phyloP scores from a whole-genome alignment of 2,888 invertebrate species.

The Furcula furcula region DNA sequence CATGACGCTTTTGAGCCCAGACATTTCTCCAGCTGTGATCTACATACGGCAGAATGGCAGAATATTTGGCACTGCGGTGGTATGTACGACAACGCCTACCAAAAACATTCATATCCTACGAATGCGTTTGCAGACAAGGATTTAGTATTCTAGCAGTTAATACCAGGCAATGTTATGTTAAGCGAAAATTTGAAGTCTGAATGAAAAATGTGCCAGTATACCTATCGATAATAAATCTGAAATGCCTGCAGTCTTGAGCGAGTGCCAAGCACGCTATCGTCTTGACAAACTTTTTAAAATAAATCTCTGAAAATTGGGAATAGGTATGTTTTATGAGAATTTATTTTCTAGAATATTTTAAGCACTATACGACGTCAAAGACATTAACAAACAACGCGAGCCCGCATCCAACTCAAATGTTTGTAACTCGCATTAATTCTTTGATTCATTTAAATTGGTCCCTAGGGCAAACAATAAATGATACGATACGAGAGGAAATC shows the following conservation, averaged over 20 bases:
- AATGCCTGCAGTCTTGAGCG: neutral
- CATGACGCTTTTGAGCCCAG: too few relatives aligned
- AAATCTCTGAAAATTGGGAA: neutral
- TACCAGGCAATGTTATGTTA: too few relatives aligned
- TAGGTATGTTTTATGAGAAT: neutral
- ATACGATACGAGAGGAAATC: constrained; percentile 18
- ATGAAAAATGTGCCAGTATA: neutral
- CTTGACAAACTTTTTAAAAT: neutral
- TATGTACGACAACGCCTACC: too few relatives aligned
- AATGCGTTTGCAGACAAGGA: too few relatives aligned
- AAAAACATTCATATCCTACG: too few relatives aligned
- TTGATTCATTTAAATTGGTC: neutral
- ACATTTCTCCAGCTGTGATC: too few relatives aligned
- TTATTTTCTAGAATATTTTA: neutral
- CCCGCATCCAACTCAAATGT: neutral
- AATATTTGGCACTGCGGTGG: too few relatives aligned
- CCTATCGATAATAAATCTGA: neutral
- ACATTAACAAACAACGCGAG: neutral
- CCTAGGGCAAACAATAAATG: neutral
- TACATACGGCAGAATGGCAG: too few relatives aligned
- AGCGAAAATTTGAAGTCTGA: too few relatives aligned
- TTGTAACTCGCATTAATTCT: neutral
- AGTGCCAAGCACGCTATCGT: neutral
- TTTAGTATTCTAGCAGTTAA: too few relatives aligned
- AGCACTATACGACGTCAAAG: neutral